phyloP scores from a whole-genome alignment of 1,140 invertebrate species.

The Helicoverpa zea region DNA sequence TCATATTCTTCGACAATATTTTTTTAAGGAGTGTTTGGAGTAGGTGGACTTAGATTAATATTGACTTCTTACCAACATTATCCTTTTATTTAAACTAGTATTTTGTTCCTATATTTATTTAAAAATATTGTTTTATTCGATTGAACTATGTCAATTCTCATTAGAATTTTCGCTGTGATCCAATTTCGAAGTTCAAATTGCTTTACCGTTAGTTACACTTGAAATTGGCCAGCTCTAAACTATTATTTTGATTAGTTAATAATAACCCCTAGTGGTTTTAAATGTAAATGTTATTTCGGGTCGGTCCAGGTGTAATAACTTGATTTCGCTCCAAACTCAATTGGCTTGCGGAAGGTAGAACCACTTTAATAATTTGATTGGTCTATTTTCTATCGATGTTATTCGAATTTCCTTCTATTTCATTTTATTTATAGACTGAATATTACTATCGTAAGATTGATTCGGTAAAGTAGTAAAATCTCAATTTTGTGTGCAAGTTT shows the following conservation, averaged over 20 bases:
- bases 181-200: slow-evolving; percentile 26
- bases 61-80: no score
- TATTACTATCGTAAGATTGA: no score
- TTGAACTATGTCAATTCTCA: no score
- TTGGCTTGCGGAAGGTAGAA: slow-evolving; percentile 17
- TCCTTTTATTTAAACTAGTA: no score
- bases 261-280: slow-evolving; percentile 24
- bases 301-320: slow-evolving; percentile 25
- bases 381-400: neutral
- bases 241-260: slow-evolving; percentile 40
- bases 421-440: neutral
- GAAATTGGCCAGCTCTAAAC: slow-evolving; percentile 1
- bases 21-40: no score
- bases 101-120: no score
- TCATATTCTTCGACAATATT: no score
- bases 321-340: neutral
- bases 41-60: no score
- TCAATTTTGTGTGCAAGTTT: no score
- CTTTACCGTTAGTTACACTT: neutral
- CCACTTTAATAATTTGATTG: slow-evolving; percentile 6
- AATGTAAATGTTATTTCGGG: slow-evolving; percentile 39
- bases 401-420: neutral
- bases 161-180: neutral
- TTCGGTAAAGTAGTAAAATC: no score
- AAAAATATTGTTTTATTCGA: no score